Base-by-base conservation (phyloP, 2,797 vertebrate genomes). In the Setipinna tenuifilis region DNA sequence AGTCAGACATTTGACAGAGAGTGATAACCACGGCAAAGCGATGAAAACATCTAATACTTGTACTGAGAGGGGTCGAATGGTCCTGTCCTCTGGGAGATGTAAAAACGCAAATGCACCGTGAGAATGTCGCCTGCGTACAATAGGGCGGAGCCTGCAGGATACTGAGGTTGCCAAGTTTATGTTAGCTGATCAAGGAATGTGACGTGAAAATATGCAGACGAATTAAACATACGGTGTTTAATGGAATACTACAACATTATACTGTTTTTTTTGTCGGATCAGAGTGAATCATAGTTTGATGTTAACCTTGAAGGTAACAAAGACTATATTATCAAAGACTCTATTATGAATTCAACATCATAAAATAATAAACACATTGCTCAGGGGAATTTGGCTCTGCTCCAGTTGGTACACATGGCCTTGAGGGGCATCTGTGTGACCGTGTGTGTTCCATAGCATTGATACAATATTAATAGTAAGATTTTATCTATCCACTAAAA, bases 61-160 rank as follows among this genome's bases (percentile, higher is more conserved):
- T 41, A 21, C 71, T 78, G 19, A 78, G 71, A 25, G 16, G 71
- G 71, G 71, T 78, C 31, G 35, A 41, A 41, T 78, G 31, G 71
- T 21, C 31, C 31, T 78, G 31, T 44, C 71, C 71, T 21, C 35
- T 44, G 14, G 58, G 16, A 17, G n/a, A 48, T 75, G 57, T 28
- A 88, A 89, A 90, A 89, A 90, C 93, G 92, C 35, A 92, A 94
- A 94, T 93, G 92, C 91, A 89, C 19, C 54, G 65, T 86, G 71
- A 50, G 31, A 61, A 50, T 62, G 84, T 59, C 87, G 89, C 80
- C 89, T 90, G 91, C 28, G 90, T 89, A 90, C 89, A 89, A 86
- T 86, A 44, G 91, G 83, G 91, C 92, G 90, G 91, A 92, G 93
- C 91, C 88, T 90, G 89, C 90, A 83, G 17, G 71, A 78, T 54